Evolutionary conservation across 2,113 vertebrate species (phyloP), one percentile per base, ranked within the genome.

Genomic region (Terrapene triunguis): DNA sequence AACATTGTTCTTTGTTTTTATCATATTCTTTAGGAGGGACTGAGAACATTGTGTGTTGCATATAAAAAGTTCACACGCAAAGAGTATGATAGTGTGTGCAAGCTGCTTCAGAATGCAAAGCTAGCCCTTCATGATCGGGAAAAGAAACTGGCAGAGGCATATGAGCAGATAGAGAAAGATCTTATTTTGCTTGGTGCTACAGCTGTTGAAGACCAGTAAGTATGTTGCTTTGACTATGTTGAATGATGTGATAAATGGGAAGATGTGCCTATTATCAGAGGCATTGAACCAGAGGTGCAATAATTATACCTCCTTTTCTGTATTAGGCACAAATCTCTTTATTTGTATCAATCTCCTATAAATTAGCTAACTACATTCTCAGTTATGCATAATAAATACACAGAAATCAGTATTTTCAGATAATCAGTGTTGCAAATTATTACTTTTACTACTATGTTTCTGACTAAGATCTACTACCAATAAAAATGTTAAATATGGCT

Each of bases 171-270:
- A 21, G 99, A 99, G 98, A 98, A 92, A 54, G 99, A 99, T 82
- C 98, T 99, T 44, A 98, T 99, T 78, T 98, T 99, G 95, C 98
- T 99, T 57, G 99, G 99, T 85, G 99, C 99, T 93, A 99, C 99
- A 0, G 99, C 99, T 8, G 99, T 99, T 8, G 99, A 99, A 98
- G 99, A 99, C 98, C 98, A 99, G 99, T 99, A 87, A 91, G 94
- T 93, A 76, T 2, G 6, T 72, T 90, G 85, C n/a, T 88, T 81
- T 55, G 6, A 48, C 90, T 90, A 8, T 4, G 19, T 83, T 94
- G 9, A 47, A 3, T 74, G 14, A 32, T 92, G 48, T 87, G n/a
- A 62, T 87, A 38, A 79, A 62, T 38, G 38, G 24, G 25, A 59
- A 47, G 29, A 59, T 57, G 47, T 59, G 9, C 13, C 74, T 59